phyloP scores from a whole-genome alignment of 2,888 invertebrate species.

The Agrotis clavis region DNA sequence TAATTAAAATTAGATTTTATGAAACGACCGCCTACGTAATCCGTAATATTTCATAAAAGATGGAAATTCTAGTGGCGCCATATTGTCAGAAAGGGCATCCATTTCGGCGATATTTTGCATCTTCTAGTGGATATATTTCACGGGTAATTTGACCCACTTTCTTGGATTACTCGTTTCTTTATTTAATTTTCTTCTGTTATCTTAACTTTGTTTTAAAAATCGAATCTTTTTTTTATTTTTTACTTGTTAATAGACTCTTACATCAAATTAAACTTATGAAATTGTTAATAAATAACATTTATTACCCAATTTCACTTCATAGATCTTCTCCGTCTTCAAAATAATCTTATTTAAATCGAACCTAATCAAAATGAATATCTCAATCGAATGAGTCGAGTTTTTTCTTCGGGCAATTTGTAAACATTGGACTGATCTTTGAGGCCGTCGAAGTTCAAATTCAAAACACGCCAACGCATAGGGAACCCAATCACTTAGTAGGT shows the following conservation, averaged over 20 bases:
- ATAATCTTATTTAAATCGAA: slow-evolving; percentile 74
- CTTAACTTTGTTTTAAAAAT: slow-evolving; percentile 67
- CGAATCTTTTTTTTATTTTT: slow-evolving; percentile 58
- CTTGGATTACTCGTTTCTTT: slow-evolving; percentile 72
- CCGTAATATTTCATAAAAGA: slow-evolving; percentile 89
- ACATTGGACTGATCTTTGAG: slow-evolving; percentile 84
- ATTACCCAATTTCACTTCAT: slow-evolving; percentile 54
- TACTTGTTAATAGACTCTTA: slow-evolving; percentile 7
- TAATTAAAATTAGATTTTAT: slow-evolving; percentile 89
- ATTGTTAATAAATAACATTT: slow-evolving; percentile 59
- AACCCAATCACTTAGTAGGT: slow-evolving; percentile 91
- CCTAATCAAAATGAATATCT: slow-evolving; percentile 79
- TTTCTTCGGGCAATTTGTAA: slow-evolving; percentile 85
- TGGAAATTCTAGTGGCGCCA: slow-evolving; percentile 89
- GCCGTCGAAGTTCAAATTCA: slow-evolving; percentile 82
- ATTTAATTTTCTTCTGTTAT: slow-evolving; percentile 68
- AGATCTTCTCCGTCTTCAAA: slow-evolving; percentile 54
- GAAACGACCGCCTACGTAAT: slow-evolving; percentile 84
- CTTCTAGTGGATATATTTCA: slow-evolving; percentile 84
- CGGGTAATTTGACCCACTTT: slow-evolving; percentile 83
- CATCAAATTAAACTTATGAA: slow-evolving; percentile 41
- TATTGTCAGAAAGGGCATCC: slow-evolving; percentile 89
- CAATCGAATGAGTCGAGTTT: slow-evolving; percentile 76
- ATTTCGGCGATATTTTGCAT: slow-evolving; percentile 87
- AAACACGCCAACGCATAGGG: slow-evolving; percentile 84